phyloP scores from a whole-genome alignment of 2,888 invertebrate genomes.

The Horisme vitalbata region DNA sequence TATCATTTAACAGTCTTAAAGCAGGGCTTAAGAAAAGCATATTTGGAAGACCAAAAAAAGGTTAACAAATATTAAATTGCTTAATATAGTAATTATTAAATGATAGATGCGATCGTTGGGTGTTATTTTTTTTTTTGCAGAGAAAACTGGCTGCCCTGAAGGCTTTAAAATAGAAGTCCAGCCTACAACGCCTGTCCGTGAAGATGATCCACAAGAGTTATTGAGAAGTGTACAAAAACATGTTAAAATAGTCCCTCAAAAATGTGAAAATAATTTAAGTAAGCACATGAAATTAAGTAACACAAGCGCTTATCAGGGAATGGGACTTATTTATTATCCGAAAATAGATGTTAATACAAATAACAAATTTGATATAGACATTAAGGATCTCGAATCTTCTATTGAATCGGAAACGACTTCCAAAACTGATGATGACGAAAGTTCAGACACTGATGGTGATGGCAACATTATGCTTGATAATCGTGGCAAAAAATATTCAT shows the following conservation, averaged over 20 bases:
- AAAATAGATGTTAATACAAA: background rate
- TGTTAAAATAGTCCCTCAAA: too few species aligned
- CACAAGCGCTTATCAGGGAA: too few species aligned
- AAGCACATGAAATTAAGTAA: too few species aligned
- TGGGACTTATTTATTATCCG: background rate
- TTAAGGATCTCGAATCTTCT: background rate
- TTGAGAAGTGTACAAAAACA: constrained; percentile 39
- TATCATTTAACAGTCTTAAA: constrained; percentile 26
- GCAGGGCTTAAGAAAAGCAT: constrained; percentile 26
- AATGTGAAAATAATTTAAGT: too few species aligned
- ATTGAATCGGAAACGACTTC: background rate
- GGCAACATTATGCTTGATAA: too few species aligned
- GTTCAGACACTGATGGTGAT: too few species aligned
- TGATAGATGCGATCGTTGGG: too few species aligned
- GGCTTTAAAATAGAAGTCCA: constrained; percentile 42
- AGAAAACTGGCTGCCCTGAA: constrained; percentile 23
- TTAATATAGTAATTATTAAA: too few species aligned
- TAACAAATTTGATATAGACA: constrained; percentile 3
- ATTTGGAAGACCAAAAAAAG: constrained; percentile 37
- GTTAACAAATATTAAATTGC: too few species aligned
- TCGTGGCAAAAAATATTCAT: background rate
- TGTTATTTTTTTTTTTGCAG: too few species aligned
- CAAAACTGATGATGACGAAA: too few species aligned
- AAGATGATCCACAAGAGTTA: constrained; percentile 29
- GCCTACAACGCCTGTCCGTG: constrained; percentile 29